Conservation (phyloP, 2,113 vertebrate genomes). For the Hemiscyllium ocellatum region DNA sequence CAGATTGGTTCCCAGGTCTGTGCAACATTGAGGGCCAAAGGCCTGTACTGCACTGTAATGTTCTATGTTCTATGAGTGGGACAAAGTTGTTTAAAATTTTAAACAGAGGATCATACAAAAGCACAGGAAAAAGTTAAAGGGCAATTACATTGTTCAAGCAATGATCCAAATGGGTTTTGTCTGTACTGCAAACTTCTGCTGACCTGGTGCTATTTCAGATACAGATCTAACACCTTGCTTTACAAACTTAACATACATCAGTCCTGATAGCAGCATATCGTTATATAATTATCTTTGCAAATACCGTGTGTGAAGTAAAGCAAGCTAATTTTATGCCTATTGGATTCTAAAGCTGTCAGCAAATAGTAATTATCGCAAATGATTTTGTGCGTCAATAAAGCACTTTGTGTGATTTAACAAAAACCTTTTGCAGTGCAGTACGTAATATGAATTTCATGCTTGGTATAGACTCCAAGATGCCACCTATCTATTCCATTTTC, state of each 20-base stretch:
- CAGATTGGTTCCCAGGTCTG: too few relatives aligned
- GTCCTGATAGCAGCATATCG: not conserved
- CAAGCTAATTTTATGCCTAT: not conserved
- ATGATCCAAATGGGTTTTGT: not conserved
- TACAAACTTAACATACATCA: not conserved
- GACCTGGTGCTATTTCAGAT: not conserved
- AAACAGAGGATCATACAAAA: not conserved
- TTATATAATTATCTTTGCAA: not conserved
- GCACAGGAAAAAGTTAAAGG: not conserved
- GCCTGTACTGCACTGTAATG: too few relatives aligned
- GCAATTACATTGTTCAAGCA: not conserved
- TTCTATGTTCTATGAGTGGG: not conserved
- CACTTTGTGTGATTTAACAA: not conserved
- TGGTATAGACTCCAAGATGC: not conserved
- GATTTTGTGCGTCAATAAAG: not conserved
- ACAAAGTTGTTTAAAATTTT: not conserved
- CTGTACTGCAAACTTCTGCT: not conserved
- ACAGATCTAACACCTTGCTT: not conserved
- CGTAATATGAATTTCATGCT: conserved; percentile 14
- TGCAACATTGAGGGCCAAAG: too few relatives aligned
- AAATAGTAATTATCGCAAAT: conserved; percentile 8
- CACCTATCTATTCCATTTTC: not conserved
- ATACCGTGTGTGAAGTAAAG: not conserved
- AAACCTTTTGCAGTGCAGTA: not conserved
- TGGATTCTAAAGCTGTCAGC: not conserved